phyloP scores from a whole-genome alignment of 1,140 invertebrate genomes.

The Nixonia krombeini region DNA sequence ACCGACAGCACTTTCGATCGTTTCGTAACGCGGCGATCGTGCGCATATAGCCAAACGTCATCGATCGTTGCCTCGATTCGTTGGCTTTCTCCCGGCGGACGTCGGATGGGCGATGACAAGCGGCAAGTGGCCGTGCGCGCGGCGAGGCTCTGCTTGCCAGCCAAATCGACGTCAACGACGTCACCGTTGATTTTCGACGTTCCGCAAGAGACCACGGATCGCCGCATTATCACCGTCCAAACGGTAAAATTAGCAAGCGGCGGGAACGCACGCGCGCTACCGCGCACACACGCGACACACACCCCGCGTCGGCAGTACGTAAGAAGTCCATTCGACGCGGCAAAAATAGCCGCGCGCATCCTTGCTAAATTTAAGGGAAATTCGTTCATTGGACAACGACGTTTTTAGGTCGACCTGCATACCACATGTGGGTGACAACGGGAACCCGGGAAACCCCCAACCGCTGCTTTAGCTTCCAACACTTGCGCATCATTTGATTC shows the following conservation, averaged over 20 bases:
- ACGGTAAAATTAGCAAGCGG: background rate
- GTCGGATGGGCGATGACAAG: background rate
- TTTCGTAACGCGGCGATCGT: constrained; percentile 32
- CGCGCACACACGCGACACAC: constrained; percentile 5
- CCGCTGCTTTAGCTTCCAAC: no score
- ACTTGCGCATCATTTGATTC: no score
- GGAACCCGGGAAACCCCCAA: no score
- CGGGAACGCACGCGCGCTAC: no score
- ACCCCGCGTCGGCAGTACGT: background rate
- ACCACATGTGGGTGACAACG: no score
- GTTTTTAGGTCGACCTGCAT: constrained; percentile 14
- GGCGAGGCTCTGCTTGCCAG: constrained; percentile 9
- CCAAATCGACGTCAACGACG: constrained; percentile 10
- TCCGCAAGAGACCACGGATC: background rate
- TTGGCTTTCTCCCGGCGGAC: constrained; percentile 30
- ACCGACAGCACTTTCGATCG: constrained; percentile 44
- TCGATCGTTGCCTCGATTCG: constrained; percentile 40
- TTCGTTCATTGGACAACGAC: no score
- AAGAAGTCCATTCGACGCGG: background rate
- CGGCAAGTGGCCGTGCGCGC: constrained; percentile 34
- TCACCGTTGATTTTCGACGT: background rate
- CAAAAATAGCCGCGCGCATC: background rate
- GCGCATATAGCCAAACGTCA: constrained; percentile 44
- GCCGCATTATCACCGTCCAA: background rate
- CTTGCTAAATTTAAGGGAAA: constrained; percentile 8